A percentile compares a stretch with the other conserved stretches of the same genome.
Evolutionary conservation across 2,888 invertebrate species (phyloP).

Genomic region (Imbricaverruca yamaguchii): DNA sequence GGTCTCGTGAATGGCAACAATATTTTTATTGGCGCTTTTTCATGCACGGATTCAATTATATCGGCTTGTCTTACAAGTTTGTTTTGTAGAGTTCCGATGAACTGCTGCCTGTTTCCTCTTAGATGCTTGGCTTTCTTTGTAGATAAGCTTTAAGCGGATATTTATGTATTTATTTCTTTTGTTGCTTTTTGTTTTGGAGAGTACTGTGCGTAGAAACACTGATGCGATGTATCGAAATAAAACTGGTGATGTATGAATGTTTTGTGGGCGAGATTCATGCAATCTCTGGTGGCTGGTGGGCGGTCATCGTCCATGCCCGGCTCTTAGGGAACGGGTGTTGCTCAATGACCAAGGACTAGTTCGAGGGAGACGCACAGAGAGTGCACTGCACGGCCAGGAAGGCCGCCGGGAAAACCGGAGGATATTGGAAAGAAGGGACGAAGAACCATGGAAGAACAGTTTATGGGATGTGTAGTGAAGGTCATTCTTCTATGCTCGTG

Average conservation of each 20-base stretch:
- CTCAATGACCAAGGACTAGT: no score
- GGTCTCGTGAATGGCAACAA: background rate
- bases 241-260: background rate
- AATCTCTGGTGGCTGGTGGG: no score
- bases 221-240: background rate
- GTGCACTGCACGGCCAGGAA: no score
- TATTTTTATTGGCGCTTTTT: background rate
- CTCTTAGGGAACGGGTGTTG: no score
- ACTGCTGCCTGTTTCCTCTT: background rate
- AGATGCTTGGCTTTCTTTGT: background rate
- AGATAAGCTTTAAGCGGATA: constrained; percentile 10
- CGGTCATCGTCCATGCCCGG: no score
- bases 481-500: no score
- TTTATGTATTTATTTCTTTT: constrained; percentile 18
- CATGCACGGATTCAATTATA: background rate
- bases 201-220: background rate
- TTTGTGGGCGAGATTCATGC: no score
- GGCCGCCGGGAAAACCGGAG: no score
- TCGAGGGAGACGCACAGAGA: no score
- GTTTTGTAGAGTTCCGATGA: background rate
- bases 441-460: no score
- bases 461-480: no score
- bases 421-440: no score
- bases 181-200: background rate
- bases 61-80: background rate